These are phyloP conservation scores for Leuciscus idus DNA, from an alignment of 2,113 vertebrate species.

Conservation along the genomic window DNA sequence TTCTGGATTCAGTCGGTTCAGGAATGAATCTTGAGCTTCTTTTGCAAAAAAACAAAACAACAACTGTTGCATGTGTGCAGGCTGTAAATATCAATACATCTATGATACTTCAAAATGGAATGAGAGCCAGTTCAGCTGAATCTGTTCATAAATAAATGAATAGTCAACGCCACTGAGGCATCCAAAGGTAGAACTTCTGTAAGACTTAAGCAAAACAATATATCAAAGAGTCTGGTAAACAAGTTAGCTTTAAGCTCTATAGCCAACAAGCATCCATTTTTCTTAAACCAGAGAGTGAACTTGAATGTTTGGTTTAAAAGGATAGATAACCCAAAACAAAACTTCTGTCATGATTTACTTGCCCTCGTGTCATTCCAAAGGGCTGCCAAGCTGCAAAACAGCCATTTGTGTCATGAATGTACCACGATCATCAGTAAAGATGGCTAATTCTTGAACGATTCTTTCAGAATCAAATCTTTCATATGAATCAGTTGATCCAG, in stretches of 20 bases:
- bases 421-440: neutral
- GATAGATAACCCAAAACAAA: neutral
- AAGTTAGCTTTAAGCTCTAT: neutral
- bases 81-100: neutral
- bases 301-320: slow-evolving; percentile 1
- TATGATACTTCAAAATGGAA: neutral
- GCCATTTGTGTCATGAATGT: neutral
- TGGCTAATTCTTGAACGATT: neutral
- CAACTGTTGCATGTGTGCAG: neutral
- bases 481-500: neutral
- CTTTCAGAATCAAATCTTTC: neutral
- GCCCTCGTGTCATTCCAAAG: neutral
- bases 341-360: neutral
- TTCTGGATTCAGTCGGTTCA: slow-evolving; percentile 23
- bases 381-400: neutral
- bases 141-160: slow-evolving; percentile 16
- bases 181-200: slow-evolving; percentile 22
- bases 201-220: slow-evolving; percentile 12
- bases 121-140: slow-evolving; percentile 16
- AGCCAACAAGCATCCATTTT: neutral
- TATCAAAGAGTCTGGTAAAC: neutral
- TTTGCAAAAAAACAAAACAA: neutral
- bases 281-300: neutral
- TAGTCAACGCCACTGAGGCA: slow-evolving; percentile 19
- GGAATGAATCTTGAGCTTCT: neutral